These are phyloP conservation scores for Caenorhabditis sp. DNA, from an alignment of 2,888 invertebrate genomes.

Conservation along the genomic window DNA sequence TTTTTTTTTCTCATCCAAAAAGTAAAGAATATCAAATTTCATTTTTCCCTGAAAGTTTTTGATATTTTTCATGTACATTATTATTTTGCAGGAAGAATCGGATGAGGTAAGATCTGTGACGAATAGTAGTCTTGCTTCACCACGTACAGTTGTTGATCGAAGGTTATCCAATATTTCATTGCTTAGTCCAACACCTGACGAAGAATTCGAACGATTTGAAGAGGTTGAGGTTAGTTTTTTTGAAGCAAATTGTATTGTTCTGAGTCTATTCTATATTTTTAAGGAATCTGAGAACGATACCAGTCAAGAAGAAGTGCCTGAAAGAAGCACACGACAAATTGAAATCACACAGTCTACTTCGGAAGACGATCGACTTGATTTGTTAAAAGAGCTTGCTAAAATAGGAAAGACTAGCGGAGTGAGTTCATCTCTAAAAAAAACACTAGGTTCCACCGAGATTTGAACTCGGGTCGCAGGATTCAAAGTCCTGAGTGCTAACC, in stretches of 20 bases:
- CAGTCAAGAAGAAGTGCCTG: conserved; percentile 5
- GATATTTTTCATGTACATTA: background rate
- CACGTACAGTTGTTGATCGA: conserved; percentile 49
- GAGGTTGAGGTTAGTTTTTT: conserved; percentile 13
- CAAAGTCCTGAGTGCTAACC: conserved; percentile 60
- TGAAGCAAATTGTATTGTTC: background rate
- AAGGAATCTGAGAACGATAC: background rate
- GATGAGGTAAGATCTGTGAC: conserved; percentile 55
- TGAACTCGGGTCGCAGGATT: conserved; percentile 59
- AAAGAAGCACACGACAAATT: conserved; percentile 34
- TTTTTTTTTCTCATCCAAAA: background rate
- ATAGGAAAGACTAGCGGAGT: conserved; percentile 32
- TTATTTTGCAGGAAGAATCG: conserved; percentile 54
- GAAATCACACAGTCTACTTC: conserved; percentile 44
- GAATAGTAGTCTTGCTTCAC: conserved; percentile 53
- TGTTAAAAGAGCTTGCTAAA: conserved; percentile 47
- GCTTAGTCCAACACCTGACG: conserved; percentile 39
- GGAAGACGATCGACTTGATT: conserved; percentile 44
- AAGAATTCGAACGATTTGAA: conserved; percentile 20
- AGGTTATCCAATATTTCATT: conserved; percentile 36
- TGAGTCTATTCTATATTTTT: background rate
- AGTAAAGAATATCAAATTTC: conserved; percentile 1
- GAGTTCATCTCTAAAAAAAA: conserved; percentile 13
- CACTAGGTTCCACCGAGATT: conserved; percentile 59
- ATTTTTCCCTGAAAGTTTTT: background rate